These are phyloP conservation scores for Meta bourneti DNA, from an alignment of 2,888 invertebrate genomes.

Conservation along the genomic window DNA sequence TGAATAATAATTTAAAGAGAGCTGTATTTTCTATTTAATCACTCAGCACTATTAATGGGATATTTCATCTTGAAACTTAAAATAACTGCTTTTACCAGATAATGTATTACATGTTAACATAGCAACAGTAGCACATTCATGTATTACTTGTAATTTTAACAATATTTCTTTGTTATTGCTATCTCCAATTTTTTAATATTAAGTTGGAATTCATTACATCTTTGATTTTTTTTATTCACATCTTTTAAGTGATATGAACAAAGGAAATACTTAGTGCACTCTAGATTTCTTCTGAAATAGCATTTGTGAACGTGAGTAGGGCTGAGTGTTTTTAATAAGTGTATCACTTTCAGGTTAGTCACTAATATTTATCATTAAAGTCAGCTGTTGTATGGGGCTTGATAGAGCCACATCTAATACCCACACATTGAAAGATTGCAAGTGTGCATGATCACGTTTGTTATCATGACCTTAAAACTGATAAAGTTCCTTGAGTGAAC, in stretches of 20 bases:
- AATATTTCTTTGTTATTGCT: too few relatives aligned
- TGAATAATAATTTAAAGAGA: too few relatives aligned
- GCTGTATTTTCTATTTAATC: not conserved
- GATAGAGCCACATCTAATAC: too few relatives aligned
- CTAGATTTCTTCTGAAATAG: not conserved
- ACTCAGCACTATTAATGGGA: conserved; percentile 1
- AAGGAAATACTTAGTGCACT: not conserved
- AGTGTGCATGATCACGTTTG: not conserved
- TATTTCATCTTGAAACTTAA: not conserved
- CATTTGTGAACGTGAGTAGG: not conserved
- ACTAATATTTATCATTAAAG: not conserved
- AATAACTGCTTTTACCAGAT: not conserved
- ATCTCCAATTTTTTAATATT: too few relatives aligned
- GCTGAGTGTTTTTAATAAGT: not conserved
- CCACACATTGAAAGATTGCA: too few relatives aligned
- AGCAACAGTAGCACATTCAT: too few relatives aligned
- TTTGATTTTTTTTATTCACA: too few relatives aligned
- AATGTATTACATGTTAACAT: not conserved
- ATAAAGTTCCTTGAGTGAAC: not conserved
- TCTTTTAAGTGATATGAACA: not conserved
- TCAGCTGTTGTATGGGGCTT: not conserved
- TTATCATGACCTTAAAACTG: not conserved
- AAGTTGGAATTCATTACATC: too few relatives aligned
- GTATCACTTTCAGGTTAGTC: not conserved
- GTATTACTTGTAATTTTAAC: too few relatives aligned